A percentile compares a stretch with the other conserved stretches of the same genome.
These are phyloP conservation scores for Alectoris magna DNA, from an alignment of 2,797 vertebrate species.

Conservation along the genomic window DNA sequence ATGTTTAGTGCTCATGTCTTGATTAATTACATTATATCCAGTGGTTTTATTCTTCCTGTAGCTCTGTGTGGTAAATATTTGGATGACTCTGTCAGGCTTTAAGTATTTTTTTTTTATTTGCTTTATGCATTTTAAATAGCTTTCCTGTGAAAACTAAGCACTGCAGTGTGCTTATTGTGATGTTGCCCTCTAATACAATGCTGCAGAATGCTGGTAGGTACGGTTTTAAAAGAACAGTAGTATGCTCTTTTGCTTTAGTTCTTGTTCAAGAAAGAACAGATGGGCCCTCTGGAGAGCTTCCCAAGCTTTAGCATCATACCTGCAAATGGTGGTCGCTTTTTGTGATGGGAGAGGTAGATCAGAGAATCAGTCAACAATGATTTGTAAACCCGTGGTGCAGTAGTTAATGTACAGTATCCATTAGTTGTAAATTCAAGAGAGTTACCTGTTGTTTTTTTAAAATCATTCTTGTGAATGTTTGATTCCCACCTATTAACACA, in stretches of 20 bases:
- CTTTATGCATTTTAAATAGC: slow-evolving; percentile 38
- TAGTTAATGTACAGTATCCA: not conserved
- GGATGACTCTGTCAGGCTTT: slow-evolving; percentile 16
- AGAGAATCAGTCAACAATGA: not conserved
- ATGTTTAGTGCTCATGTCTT: not conserved
- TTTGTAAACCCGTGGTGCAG: not conserved
- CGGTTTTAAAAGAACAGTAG: not conserved
- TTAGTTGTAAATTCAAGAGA: not conserved
- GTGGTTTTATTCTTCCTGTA: slow-evolving; percentile 11
- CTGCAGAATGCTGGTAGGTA: not conserved
- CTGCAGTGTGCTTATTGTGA: not conserved
- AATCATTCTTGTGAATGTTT: not conserved
- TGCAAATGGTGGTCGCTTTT: not conserved
- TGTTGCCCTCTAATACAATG: not conserved
- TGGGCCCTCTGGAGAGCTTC: not conserved
- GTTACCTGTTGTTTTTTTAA: not conserved
- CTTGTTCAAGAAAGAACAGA: not conserved
- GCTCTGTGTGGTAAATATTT: slow-evolving; percentile 1
- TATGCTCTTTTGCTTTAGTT: not conserved
- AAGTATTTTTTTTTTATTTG: slow-evolving; percentile 32
- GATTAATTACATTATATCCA: slow-evolving; percentile 17
- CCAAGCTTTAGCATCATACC: not conserved
- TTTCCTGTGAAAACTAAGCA: not conserved
- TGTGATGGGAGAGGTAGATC: not conserved
- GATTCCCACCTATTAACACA: not conserved